Base-by-base conservation (phyloP, 2,113 vertebrate genomes). In the Manacus vitellinus region DNA sequence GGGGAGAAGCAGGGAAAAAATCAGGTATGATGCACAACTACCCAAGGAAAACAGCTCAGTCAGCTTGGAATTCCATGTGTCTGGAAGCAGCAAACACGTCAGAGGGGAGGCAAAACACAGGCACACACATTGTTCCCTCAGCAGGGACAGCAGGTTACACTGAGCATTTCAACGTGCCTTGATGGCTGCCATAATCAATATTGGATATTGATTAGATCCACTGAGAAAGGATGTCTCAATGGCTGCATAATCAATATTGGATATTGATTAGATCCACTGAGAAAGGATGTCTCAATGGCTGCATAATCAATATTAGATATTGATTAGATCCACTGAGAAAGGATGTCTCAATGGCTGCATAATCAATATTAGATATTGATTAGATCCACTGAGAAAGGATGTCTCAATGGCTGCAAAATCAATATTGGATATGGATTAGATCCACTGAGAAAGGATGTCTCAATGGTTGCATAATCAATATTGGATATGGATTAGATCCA, bases 1-100 rank as follows among this genome's bases (percentile, higher is more conserved):
- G 9, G 61, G 61, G 66, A 89, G 43, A 92, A 92, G n/a, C 1
- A 71, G 30, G 35, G 17, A 63, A 79, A 89, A 88, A 82, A 79
- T 33, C 2, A 75, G 25, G 44, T 58, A 33, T 8, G 74, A 83
- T 76, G 47, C 27, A 86, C 24, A 89, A 44, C 12, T 58, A 52
- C 47, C 39, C 47, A 88, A 92, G 74, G 71, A 66, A 61, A 88
- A 51, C 17, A 49, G 44, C 56, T 88, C 61, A 20, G 4, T 39
- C n/a, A 3, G 72, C 52, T 23, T 28, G 56, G 51, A 13, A 46
- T 20, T 28, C 47, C 28, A 4, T 0, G 0, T 4, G 31, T 16
- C 43, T 63, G 78, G 72, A 70, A 74, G 39, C 49, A 41, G 51
- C 44, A 31, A 44, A 67, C 0, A 1, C 25, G n/a, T 28, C 7